These are phyloP conservation scores for Harpalus rufipes DNA, from an alignment of 2,888 invertebrate species.

Conservation along the genomic window DNA sequence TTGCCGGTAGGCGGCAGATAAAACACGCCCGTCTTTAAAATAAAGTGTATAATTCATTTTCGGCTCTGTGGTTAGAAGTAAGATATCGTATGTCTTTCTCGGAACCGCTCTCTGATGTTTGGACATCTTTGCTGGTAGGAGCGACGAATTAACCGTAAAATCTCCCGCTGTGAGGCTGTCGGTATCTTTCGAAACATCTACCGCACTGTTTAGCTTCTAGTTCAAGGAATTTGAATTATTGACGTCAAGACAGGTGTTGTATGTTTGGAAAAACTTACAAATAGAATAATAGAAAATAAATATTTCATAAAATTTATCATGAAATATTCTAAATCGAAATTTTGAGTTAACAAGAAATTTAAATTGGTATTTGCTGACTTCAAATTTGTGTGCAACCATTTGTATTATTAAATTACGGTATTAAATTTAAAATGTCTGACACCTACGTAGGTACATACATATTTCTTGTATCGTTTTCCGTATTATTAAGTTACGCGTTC, in stretches of 20 bases:
- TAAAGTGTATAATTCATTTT: background rate
- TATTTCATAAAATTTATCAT: background rate
- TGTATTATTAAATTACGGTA: background rate
- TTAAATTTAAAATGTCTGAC: background rate
- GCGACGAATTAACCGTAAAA: conserved; percentile 38
- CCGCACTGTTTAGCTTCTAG: background rate
- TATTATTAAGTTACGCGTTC: background rate
- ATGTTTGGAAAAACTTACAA: no score
- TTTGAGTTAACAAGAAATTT: no score
- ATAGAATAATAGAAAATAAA: background rate
- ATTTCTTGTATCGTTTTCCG: background rate
- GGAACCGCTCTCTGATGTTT: conserved; percentile 21
- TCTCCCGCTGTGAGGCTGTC: background rate
- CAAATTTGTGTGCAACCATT: background rate
- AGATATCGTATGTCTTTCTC: conserved; percentile 26
- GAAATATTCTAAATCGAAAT: no score
- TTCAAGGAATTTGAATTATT: conserved; percentile 8
- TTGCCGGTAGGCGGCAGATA: background rate
- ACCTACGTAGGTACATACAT: no score
- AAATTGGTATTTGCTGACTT: no score
- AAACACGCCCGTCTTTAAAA: background rate
- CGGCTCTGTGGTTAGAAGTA: background rate
- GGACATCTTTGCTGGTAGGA: background rate
- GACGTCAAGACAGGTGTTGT: conserved; percentile 1
- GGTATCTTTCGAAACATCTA: background rate